phyloP scores from a whole-genome alignment of 2,888 invertebrate species.

The Mesorhabditis spiculigera region DNA sequence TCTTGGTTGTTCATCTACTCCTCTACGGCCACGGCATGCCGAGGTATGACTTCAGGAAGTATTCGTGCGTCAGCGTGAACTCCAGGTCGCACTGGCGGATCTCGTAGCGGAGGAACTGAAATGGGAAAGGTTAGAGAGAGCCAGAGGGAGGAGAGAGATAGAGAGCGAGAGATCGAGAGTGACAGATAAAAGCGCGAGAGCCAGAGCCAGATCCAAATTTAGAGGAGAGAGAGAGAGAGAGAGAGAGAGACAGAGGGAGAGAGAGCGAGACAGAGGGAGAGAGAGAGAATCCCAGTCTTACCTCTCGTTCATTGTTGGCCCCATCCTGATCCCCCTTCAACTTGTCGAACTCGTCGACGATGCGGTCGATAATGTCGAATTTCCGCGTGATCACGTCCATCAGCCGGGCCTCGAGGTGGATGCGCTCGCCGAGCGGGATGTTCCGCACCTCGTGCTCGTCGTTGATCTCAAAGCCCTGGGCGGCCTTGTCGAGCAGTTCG shows the following conservation, averaged over 20 bases:
- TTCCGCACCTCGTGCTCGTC: constrained; percentile 45
- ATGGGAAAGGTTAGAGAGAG: not conserved
- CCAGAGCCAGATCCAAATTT: too few species aligned
- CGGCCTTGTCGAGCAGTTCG: constrained; percentile 50
- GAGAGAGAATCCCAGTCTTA: not conserved
- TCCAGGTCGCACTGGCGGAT: constrained; percentile 47
- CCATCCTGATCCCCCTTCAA: constrained; percentile 31
- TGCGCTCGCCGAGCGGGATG: constrained; percentile 41
- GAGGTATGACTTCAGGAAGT: constrained; percentile 47
- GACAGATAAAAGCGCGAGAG: constrained; percentile 22
- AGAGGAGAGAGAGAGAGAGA: not conserved
- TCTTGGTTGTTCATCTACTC: too few species aligned
- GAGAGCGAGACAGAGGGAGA: not conserved
- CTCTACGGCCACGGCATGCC: constrained; percentile 41
- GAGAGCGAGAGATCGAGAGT: not conserved
- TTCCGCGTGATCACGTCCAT: constrained; percentile 34
- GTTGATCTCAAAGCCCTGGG: constrained; percentile 49
- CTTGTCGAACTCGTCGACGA: constrained; percentile 39
- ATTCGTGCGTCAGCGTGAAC: constrained; percentile 47
- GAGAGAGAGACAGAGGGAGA: constrained; percentile 29
- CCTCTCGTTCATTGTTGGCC: constrained; percentile 41
- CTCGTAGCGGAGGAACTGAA: constrained; percentile 47
- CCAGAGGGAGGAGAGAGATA: not conserved
- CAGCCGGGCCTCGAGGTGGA: constrained; percentile 42
- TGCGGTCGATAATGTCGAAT: constrained; percentile 45